A percentile compares a stretch with the other conserved stretches of the same genome.
Conservation (phyloP, 2,888 invertebrate species). For the Chironomus riparius region DNA sequence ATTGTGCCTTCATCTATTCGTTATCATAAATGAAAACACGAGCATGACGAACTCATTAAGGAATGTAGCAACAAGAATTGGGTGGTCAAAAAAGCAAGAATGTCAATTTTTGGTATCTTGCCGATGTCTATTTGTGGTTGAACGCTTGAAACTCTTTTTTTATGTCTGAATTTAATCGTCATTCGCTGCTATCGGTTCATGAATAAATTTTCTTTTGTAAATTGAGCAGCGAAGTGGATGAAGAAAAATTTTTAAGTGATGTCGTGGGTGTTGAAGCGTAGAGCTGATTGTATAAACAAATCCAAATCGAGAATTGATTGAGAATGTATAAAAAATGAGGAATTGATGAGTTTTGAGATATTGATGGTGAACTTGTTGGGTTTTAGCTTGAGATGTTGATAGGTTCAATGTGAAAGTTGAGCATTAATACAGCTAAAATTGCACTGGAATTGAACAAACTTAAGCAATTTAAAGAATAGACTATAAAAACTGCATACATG, state of each 20-base stretch:
- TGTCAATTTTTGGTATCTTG: background rate
- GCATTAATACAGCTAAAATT: too few species aligned
- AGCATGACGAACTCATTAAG: background rate
- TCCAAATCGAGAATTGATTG: constrained; percentile 7
- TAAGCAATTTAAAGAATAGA: too few species aligned
- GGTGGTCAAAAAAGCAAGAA: background rate
- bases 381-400: too few species aligned
- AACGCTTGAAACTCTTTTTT: background rate
- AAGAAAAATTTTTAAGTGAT: constrained; percentile 1
- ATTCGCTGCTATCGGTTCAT: background rate
- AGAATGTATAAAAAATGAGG: background rate
- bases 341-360: too few species aligned
- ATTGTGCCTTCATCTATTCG: too few species aligned
- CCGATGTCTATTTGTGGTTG: background rate
- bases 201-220: background rate
- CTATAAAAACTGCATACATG: too few species aligned
- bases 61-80: background rate
- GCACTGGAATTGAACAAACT: too few species aligned
- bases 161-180: background rate
- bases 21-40: background rate
- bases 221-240: background rate
- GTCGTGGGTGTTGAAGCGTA: constrained; percentile 16
- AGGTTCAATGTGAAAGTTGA: too few species aligned
- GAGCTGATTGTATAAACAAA: constrained; percentile 19
- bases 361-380: too few species aligned